Evolutionary conservation across 2,888 invertebrate species (phyloP).

Genomic region (Phymatocera aterrima): DNA sequence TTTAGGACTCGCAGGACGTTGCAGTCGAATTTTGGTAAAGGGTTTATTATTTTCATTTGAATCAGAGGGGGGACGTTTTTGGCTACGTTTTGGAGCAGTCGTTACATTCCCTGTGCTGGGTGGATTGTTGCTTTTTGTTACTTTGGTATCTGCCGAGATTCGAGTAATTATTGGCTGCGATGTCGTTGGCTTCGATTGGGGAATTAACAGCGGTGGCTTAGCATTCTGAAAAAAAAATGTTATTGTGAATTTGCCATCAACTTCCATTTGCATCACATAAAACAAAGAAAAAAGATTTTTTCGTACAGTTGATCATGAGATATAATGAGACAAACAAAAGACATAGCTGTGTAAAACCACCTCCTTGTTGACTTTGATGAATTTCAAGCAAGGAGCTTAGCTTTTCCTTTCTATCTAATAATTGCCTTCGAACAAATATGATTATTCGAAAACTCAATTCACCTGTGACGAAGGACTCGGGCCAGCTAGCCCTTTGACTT

Average conservation of each 20-base stretch:
- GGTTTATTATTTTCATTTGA: slow-evolving; percentile 63
- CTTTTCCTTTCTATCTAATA: not conserved
- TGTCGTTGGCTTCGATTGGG: slow-evolving; percentile 63
- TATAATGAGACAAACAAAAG: not conserved
- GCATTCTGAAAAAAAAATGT: slow-evolving; percentile 57
- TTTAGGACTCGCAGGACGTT: slow-evolving; percentile 63
- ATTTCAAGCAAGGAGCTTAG: not conserved
- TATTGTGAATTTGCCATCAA: not conserved
- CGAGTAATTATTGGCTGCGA: slow-evolving; percentile 58
- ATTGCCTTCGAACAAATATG: not conserved
- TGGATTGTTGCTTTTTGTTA: slow-evolving; percentile 59
- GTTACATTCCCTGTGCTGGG: slow-evolving; percentile 50
- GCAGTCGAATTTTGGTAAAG: slow-evolving; percentile 70
- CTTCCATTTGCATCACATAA: not conserved
- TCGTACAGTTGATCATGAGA: not conserved
- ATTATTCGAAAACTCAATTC: not conserved
- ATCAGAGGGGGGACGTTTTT: slow-evolving; percentile 64
- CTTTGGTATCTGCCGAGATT: slow-evolving; percentile 62
- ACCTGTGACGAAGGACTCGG: slow-evolving; percentile 70
- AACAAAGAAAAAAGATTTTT: not conserved
- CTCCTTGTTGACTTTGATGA: not conserved
- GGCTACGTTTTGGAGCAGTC: slow-evolving; percentile 63
- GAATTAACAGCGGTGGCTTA: slow-evolving; percentile 66
- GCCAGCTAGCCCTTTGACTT: slow-evolving; percentile 83
- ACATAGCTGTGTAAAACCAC: not conserved